A percentile compares a stretch with the other conserved stretches of the same genome.
These are phyloP conservation scores for Palloptera scutellata DNA, from an alignment of 2,888 invertebrate species.

Conservation along the genomic window DNA sequence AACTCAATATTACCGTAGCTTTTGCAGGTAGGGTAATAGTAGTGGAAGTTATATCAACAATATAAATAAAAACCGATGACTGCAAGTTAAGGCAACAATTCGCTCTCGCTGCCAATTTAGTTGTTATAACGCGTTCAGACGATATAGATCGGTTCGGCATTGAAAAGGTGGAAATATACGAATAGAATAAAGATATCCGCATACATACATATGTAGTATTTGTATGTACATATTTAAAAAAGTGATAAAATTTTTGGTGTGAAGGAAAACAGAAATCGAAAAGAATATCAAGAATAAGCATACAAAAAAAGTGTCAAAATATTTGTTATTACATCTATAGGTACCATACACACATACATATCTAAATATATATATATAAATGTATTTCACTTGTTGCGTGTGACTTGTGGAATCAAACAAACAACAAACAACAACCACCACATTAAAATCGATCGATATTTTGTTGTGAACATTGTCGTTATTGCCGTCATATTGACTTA, in stretches of 20 bases:
- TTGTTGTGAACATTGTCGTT: background rate
- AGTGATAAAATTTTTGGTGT: too few relatives aligned
- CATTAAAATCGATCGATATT: background rate
- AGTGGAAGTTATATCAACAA: too few relatives aligned
- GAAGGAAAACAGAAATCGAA: background rate
- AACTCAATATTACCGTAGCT: too few relatives aligned
- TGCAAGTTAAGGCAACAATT: background rate
- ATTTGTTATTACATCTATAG: background rate
- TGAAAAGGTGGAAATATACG: conserved; percentile 9
- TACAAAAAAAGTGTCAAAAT: conserved; percentile 4
- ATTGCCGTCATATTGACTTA: too few relatives aligned
- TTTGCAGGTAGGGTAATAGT: too few relatives aligned
- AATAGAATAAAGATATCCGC: too few relatives aligned
- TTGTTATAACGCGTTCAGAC: conserved; percentile 33
- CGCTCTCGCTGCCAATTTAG: conserved; percentile 20
- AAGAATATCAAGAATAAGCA: background rate
- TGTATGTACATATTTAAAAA: too few relatives aligned
- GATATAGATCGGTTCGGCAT: conserved; percentile 25
- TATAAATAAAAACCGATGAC: too few relatives aligned
- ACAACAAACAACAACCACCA: background rate
- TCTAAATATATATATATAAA: too few relatives aligned
- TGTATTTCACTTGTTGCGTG: background rate
- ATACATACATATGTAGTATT: too few relatives aligned
- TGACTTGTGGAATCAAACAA: background rate
- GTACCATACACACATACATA: background rate